These are phyloP conservation scores for Lucifuga dentata DNA, from an alignment of 2,113 vertebrate genomes.

Conservation along the genomic window DNA sequence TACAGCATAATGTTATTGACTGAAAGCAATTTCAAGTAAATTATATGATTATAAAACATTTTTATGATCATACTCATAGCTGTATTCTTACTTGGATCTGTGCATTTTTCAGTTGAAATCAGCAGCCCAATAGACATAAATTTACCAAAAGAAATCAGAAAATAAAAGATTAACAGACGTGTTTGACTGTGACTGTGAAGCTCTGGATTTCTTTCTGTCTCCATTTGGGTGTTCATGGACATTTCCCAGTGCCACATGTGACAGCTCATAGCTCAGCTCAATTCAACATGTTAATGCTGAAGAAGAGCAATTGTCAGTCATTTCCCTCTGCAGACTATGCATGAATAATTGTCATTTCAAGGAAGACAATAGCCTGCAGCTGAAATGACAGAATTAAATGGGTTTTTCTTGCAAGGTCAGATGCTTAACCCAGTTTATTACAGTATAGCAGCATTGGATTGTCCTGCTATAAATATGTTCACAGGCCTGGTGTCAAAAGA, in stretches of 20 bases:
- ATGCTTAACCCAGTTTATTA: slow-evolving; percentile 29
- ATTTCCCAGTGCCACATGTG: slow-evolving; percentile 56
- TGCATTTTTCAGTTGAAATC: slow-evolving; percentile 8
- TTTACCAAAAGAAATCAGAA: slow-evolving; percentile 6
- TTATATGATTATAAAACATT: slow-evolving; percentile 21
- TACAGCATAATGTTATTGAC: slow-evolving; percentile 6
- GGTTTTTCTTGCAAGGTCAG: slow-evolving; percentile 50
- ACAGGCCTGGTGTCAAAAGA: slow-evolving; percentile 2
- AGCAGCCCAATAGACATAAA: background rate
- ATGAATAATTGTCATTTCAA: slow-evolving; percentile 70
- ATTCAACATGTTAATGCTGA: slow-evolving; percentile 64
- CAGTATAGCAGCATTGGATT: slow-evolving; percentile 5
- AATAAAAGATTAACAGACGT: slow-evolving; percentile 14
- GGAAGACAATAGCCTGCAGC: slow-evolving; percentile 43
- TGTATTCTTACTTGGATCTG: too few species aligned
- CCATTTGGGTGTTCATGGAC: slow-evolving; percentile 36
- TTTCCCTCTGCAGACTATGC: slow-evolving; percentile 53
- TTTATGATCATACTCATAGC: slow-evolving; percentile 36
- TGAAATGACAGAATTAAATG: slow-evolving; percentile 65
- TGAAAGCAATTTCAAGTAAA: slow-evolving; percentile 19
- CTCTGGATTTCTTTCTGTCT: slow-evolving; percentile 34
- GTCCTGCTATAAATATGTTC: slow-evolving; percentile 34
- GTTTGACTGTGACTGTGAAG: slow-evolving; percentile 5
- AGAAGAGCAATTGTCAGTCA: slow-evolving; percentile 69
- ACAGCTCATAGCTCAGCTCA: slow-evolving; percentile 66